phyloP scores from a whole-genome alignment of 2,888 invertebrate species.

The Lithophane socia region DNA sequence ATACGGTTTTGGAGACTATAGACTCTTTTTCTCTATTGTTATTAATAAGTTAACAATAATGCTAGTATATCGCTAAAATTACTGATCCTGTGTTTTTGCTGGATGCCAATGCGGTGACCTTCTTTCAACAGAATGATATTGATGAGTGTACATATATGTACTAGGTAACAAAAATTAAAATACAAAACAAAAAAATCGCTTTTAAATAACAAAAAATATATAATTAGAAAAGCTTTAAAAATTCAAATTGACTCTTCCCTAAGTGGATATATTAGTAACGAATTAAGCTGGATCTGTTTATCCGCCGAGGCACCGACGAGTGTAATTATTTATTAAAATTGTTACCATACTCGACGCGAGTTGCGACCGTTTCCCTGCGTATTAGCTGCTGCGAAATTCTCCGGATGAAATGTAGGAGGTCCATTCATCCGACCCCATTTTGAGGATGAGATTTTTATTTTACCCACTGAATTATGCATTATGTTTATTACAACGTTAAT shows the following conservation, averaged over 20 bases:
- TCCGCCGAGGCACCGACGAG: slow-evolving; percentile 74
- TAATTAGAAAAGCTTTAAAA: slow-evolving; percentile 22
- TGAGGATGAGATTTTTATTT: slow-evolving; percentile 66
- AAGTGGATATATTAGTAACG: slow-evolving; percentile 69
- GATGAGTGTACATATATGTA: not conserved
- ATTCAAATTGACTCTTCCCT: slow-evolving; percentile 45
- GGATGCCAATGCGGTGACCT: no score
- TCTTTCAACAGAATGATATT: not conserved
- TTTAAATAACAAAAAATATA: no score
- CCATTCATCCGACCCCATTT: slow-evolving; percentile 66
- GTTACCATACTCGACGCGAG: slow-evolving; percentile 78
- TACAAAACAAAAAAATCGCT: not conserved
- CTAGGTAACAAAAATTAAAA: not conserved
- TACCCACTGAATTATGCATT: slow-evolving; percentile 61
- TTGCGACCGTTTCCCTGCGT: slow-evolving; percentile 70
- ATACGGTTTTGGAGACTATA: not conserved
- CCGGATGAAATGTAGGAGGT: slow-evolving; percentile 70
- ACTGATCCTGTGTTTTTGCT: not conserved
- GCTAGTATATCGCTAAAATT: no score
- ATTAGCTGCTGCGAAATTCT: slow-evolving; percentile 76
- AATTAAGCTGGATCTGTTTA: slow-evolving; percentile 82
- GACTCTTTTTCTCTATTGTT: not conserved
- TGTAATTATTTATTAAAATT: slow-evolving; percentile 89
- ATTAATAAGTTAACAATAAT: not conserved
- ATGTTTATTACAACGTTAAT: slow-evolving; percentile 63